Evolutionary conservation across 92 coral and sea anemone genomes (phyloP).

Genomic region (Heliopora coerulea): DNA sequence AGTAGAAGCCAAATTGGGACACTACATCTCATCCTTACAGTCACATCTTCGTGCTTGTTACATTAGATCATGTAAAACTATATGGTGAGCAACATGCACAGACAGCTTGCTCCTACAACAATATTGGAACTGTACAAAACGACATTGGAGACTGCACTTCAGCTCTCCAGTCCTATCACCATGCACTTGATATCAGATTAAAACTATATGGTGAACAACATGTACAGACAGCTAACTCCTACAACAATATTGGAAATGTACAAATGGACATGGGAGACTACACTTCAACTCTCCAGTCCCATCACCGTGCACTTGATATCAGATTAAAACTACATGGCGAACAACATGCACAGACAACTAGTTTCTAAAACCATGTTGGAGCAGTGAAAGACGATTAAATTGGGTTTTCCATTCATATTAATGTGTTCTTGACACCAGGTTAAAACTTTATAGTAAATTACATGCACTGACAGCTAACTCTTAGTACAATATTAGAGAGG

Average conservation of each 20-base stretch:
- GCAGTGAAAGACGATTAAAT: not conserved
- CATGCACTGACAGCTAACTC: conserved; percentile 17
- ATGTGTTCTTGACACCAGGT: too few species aligned
- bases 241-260: too few species aligned
- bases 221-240: too few species aligned
- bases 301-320: conserved; percentile 27
- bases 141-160: not conserved
- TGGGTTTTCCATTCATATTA: not conserved
- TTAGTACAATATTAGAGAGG: too few species aligned
- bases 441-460: not conserved
- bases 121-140: not conserved
- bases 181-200: not conserved
- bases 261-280: too few species aligned
- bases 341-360: conserved; percentile 19
- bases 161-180: not conserved
- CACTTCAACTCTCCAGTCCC: not conserved
- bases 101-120: not conserved
- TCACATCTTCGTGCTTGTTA: not conserved
- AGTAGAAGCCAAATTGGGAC: not conserved
- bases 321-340: conserved; percentile 27
- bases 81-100: conserved; percentile 11
- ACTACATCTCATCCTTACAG: not conserved
- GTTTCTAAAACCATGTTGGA: conserved; percentile 28
- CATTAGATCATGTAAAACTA: conserved; percentile 17
- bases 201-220: conserved; percentile 1